Conservation (phyloP, 2,888 invertebrate species). For the Fragum sueziense region DNA sequence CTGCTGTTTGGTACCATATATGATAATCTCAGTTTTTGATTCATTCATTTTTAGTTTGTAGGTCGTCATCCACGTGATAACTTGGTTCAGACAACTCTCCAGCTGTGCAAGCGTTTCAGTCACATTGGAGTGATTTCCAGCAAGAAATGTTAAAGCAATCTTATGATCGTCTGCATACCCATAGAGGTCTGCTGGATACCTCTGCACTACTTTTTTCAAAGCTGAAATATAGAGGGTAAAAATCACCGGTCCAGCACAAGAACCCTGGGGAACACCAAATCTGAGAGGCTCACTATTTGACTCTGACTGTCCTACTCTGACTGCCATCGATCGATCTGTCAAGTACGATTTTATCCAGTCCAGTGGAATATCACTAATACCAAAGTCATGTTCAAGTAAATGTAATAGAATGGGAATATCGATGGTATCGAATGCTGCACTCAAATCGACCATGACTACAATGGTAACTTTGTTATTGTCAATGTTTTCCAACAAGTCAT, state of each 20-base stretch:
- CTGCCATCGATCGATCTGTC: conserved; percentile 31
- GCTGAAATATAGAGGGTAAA: conserved; percentile 48
- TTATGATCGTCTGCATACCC: conserved; percentile 44
- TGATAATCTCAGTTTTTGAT: conserved; percentile 26
- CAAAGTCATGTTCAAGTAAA: conserved; percentile 32
- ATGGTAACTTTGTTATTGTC: conserved; percentile 21
- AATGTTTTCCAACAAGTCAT: conserved; percentile 29
- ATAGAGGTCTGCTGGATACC: conserved; percentile 29
- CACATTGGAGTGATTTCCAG: conserved; percentile 28
- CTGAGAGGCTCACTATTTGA: conserved; percentile 19
- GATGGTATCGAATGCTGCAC: conserved; percentile 49
- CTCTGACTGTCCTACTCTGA: conserved; percentile 12
- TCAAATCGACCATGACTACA: conserved; percentile 51
- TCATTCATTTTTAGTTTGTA: conserved; percentile 48
- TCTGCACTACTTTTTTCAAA: conserved; percentile 36
- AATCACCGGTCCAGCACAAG: conserved; percentile 34
- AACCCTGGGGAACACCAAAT: conserved; percentile 46
- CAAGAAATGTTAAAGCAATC: conserved; percentile 34
- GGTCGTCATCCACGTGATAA: conserved; percentile 38
- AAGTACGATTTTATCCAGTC: conserved; percentile 41
- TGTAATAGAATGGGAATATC: conserved; percentile 37
- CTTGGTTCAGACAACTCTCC: conserved; percentile 34
- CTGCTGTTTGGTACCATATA: conserved; percentile 44
- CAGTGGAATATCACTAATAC: conserved; percentile 30
- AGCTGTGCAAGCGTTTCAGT: conserved; percentile 11